A percentile compares a stretch with the other conserved stretches of the same genome.
These are phyloP conservation scores for Drosophila pectinifera DNA, from an alignment of 1,140 invertebrate genomes.

Conservation along the genomic window DNA sequence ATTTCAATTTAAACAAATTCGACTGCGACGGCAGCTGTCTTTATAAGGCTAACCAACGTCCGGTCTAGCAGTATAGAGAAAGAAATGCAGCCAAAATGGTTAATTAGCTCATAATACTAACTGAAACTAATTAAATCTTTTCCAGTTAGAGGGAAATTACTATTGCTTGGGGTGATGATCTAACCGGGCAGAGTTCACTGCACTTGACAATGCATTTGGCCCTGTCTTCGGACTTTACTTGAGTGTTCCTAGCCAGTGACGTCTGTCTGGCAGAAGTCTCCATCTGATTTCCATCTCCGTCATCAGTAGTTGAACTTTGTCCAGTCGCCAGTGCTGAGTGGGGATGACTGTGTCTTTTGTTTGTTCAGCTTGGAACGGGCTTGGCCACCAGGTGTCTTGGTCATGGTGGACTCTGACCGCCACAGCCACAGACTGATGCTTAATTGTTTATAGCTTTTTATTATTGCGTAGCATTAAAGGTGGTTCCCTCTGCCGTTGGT, in stretches of 20 bases:
- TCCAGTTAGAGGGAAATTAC: no score
- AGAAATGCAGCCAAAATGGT: background rate
- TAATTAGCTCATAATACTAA: no score
- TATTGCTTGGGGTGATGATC: slow-evolving; percentile 8
- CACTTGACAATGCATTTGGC: slow-evolving; percentile 65
- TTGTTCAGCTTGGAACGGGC: slow-evolving; percentile 17
- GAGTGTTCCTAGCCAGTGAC: slow-evolving; percentile 48
- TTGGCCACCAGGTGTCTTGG: slow-evolving; percentile 54
- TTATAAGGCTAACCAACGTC: slow-evolving; percentile 30
- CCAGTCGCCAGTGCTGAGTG: slow-evolving; percentile 36
- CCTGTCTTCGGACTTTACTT: slow-evolving; percentile 24
- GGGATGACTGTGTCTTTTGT: slow-evolving; percentile 49
- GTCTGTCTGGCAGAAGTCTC: slow-evolving; percentile 31
- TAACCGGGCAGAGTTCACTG: slow-evolving; percentile 56
- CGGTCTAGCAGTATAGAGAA: slow-evolving; percentile 22
- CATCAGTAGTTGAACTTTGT: slow-evolving; percentile 44
- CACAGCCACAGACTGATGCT: slow-evolving; percentile 23
- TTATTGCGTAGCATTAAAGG: slow-evolving; percentile 16
- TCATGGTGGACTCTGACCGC: slow-evolving; percentile 51
- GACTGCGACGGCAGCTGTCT: slow-evolving; percentile 13
- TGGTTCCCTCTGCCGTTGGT: slow-evolving; percentile 5
- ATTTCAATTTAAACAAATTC: slow-evolving; percentile 56
- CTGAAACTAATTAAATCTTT: no score
- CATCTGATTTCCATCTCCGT: slow-evolving; percentile 14
- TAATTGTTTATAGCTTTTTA: slow-evolving; percentile 45